These are phyloP conservation scores for Heterodera carotae DNA, from an alignment of 1,140 invertebrate genomes.

Conservation along the genomic window DNA sequence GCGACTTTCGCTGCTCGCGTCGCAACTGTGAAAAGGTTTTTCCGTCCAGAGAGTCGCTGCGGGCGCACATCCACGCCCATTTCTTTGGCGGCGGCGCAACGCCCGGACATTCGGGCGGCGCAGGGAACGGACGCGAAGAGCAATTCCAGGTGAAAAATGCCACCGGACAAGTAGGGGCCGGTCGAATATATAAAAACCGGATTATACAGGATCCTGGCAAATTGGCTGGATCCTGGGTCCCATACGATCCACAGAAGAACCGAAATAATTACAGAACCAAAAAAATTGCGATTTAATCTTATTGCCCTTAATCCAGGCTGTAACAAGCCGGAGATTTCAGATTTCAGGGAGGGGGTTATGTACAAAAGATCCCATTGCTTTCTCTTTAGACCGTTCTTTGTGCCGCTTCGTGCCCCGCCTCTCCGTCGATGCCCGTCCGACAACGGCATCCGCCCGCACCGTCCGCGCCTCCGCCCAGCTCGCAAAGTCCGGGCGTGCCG, in stretches of 20 bases:
- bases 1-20: constrained; percentile 47
- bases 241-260: no score
- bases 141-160: constrained; percentile 15
- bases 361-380: constrained; percentile 5
- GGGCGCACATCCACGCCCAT: constrained; percentile 42
- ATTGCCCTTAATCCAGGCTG: no score
- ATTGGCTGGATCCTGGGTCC: no score
- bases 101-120: constrained; percentile 14
- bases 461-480: constrained; percentile 35
- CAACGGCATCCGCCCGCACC: constrained; percentile 27
- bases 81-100: constrained; percentile 48
- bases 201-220: no score
- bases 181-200: no score
- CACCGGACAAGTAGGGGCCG: no score
- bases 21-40: constrained; percentile 52
- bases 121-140: not conserved
- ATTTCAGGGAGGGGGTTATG: not conserved
- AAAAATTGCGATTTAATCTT: no score
- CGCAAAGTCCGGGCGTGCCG: constrained; percentile 46
- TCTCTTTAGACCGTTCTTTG: not conserved
- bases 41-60: constrained; percentile 41
- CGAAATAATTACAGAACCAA: no score
- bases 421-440: constrained; percentile 11
- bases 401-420: constrained; percentile 21
- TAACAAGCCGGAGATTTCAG: no score